A percentile compares a stretch with the other conserved stretches of the same genome.
Evolutionary conservation across 1,140 invertebrate species (phyloP).

Genomic region (Phymorhynchus buccinoides): DNA sequence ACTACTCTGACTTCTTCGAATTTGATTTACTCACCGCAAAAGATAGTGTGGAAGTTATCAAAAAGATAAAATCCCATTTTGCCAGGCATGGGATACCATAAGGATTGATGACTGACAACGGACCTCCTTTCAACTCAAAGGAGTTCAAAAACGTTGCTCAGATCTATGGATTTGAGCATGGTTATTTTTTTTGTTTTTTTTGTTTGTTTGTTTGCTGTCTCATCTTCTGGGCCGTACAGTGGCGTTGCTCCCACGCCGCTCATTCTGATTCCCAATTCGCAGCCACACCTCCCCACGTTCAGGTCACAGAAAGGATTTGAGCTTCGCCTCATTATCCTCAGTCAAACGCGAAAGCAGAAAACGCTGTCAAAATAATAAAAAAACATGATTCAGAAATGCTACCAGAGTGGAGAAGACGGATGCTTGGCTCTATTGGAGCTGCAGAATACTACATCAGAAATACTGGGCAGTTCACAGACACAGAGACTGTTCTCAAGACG

Average conservation of each 20-base stretch:
- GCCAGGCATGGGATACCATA: slow-evolving; percentile 1
- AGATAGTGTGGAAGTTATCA: too few species aligned
- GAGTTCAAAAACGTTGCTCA: background rate
- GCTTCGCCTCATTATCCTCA: background rate
- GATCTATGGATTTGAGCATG: background rate
- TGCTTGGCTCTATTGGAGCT: slow-evolving; percentile 11
- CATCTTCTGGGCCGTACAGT: too few species aligned
- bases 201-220: too few species aligned
- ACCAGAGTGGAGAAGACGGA: background rate
- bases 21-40: background rate
- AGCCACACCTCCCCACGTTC: too few species aligned
- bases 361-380: background rate
- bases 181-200: too few species aligned
- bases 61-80: background rate
- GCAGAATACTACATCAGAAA: background rate
- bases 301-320: too few species aligned
- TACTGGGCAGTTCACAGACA: background rate
- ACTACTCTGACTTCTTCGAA: background rate
- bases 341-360: background rate
- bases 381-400: background rate
- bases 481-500: background rate
- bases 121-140: too few species aligned
- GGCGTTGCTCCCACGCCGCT: too few species aligned
- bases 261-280: too few species aligned
- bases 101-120: background rate